Evolutionary conservation across 2,888 invertebrate species (phyloP).

Genomic region (Nephrotoma appendiculata): DNA sequence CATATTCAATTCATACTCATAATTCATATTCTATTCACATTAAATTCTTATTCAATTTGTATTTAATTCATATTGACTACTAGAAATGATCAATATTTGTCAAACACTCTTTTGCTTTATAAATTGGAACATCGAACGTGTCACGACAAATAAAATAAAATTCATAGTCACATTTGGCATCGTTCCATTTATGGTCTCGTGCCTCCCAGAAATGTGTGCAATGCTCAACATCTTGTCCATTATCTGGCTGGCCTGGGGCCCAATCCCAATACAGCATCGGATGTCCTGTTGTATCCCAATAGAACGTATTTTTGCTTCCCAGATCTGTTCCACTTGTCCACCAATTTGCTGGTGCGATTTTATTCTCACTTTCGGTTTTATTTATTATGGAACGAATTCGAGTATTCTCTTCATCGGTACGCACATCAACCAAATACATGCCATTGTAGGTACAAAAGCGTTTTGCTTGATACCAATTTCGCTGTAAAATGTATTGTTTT

Average conservation of each 20-base stretch:
- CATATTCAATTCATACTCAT: neutral
- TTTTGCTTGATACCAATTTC: neutral
- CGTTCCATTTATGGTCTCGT: neutral
- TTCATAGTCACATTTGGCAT: neutral
- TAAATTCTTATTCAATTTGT: neutral
- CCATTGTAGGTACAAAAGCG: neutral
- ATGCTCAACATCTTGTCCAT: neutral
- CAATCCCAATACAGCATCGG: neutral
- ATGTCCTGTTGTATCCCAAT: neutral
- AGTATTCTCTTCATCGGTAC: neutral
- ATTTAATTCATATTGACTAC: neutral
- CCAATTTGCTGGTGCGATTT: neutral
- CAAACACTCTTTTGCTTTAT: too few species aligned
- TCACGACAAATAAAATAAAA: neutral
- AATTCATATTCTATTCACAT: neutral
- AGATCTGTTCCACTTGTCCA: neutral
- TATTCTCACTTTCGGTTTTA: neutral
- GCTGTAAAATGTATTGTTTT: neutral
- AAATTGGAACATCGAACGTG: neutral
- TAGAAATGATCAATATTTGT: too few species aligned
- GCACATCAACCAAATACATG: neutral
- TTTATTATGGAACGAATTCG: neutral
- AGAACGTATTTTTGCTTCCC: neutral
- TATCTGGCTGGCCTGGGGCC: neutral
- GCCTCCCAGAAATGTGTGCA: neutral